Conservation (phyloP, 1,140 invertebrate genomes). For the Lasioglossum albipes region DNA sequence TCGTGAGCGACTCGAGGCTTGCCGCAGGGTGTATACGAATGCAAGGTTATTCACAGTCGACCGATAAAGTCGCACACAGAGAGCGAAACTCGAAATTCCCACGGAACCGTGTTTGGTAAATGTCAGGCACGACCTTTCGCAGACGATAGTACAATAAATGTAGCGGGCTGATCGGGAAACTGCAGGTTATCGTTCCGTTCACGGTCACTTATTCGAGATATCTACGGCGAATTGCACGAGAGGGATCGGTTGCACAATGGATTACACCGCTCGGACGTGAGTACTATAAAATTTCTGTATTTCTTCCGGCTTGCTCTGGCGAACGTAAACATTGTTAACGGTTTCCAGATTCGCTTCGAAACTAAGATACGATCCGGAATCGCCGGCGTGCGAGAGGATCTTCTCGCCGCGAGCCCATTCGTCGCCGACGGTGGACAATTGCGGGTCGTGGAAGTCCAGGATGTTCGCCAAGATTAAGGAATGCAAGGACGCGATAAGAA, state of each 20-base stretch:
- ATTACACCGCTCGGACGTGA: constrained; percentile 18
- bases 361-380: neutral
- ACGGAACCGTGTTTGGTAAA: constrained; percentile 27
- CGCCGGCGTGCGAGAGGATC: neutral
- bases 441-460: constrained; percentile 3
- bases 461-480: constrained; percentile 22
- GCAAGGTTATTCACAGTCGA: no score
- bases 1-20: no score
- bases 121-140: constrained; percentile 18
- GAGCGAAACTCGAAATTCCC: constrained; percentile 19
- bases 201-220: constrained; percentile 5
- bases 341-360: constrained; percentile 3
- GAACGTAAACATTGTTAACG: no score
- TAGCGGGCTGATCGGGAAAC: neutral
- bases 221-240: neutral
- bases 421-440: neutral
- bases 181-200: neutral
- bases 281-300: neutral
- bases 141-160: neutral
- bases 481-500: constrained; percentile 4
- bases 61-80: neutral
- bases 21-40: no score
- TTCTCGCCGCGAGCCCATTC: neutral
- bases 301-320: no score
- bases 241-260: neutral